Evolutionary conservation across 2,888 invertebrate species (phyloP), one percentile per base, ranked within the genome.

Genomic region (Antheraea assamensis): DNA sequence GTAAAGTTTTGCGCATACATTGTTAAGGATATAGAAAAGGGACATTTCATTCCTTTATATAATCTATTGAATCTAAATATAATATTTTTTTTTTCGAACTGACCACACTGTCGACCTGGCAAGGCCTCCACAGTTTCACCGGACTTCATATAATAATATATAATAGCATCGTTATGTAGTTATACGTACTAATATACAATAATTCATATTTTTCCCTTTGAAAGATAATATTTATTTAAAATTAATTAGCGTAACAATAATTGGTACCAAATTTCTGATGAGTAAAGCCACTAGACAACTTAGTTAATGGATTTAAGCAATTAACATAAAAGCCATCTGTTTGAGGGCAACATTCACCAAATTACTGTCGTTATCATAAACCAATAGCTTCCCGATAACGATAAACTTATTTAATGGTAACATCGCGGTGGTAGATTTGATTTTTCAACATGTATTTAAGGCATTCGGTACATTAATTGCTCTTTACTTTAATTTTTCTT

Each of bases 321-420:
- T 72, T 66, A 68, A 68, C 49, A 66, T 72, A 68, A 72, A 55
- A 72, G 72, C 66, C 72, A 72, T 52, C 47, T 72, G 71, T 64
- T 71, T 72, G 42, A 72, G 68, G 70, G 73, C 70, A 42, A 52
- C 42, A 70, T 73, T 72, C 61, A 71, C 61, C 64, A 74, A 75
- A 75, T 74, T 70, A 72, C 73, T 73, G 71, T 68, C 64, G 68
- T 72, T 72, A 72, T 66, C 58, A 47, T n/a, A 30, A 49, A 55
- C 58, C 72, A 21, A 74, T 35, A 31, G 19, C 73, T 71, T 74
- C 71, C 35, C 19, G 73, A 72, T 42, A 66, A 49, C 30, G 27
- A 66, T 68, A 49, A 49, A 24, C 31, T 68, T 68, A n/a, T 35
- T 68, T 68, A 35, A 68, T 68, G 68, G 68, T 35, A 68, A 68